phyloP scores from a whole-genome alignment of 2,113 vertebrate species.

The Raja brachyura region DNA sequence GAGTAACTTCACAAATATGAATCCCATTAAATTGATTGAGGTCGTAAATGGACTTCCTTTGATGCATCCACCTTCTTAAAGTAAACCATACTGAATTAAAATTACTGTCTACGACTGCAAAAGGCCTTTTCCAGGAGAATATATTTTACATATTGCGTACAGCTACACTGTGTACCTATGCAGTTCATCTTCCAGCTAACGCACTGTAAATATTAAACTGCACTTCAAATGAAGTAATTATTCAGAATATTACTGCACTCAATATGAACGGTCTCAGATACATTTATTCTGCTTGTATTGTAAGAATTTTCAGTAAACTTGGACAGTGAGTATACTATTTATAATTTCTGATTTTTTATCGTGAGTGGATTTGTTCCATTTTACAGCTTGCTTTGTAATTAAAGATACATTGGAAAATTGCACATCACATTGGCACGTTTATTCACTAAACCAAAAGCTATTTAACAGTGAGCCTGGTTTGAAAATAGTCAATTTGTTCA shows the following conservation, averaged over 20 bases:
- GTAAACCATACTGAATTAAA: conserved; percentile 43
- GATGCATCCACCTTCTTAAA: conserved; percentile 45
- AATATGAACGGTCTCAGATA: conserved; percentile 56
- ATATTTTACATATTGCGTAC: conserved; percentile 37
- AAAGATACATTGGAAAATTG: not conserved
- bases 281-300: conserved; percentile 64
- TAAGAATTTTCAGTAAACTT: conserved; percentile 59
- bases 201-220: conserved; percentile 16
- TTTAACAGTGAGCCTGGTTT: not conserved
- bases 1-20: conserved; percentile 39
- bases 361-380: not conserved
- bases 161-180: conserved; percentile 38
- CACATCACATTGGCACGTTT: not conserved
- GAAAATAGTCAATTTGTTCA: conserved; percentile 11
- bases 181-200: conserved; percentile 39
- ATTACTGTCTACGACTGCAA: conserved; percentile 40
- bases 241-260: conserved; percentile 54
- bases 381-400: not conserved
- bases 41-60: conserved; percentile 45
- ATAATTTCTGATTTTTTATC: not conserved
- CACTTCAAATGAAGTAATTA: conserved; percentile 45
- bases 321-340: conserved; percentile 57
- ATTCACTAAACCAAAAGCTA: not conserved
- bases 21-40: conserved; percentile 47
- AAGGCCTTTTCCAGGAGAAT: conserved; percentile 41